A percentile compares a stretch with the other conserved stretches of the same genome.
Evolutionary conservation across 2,113 vertebrate genomes (phyloP).

Genomic region (Microtus oregoni): DNA sequence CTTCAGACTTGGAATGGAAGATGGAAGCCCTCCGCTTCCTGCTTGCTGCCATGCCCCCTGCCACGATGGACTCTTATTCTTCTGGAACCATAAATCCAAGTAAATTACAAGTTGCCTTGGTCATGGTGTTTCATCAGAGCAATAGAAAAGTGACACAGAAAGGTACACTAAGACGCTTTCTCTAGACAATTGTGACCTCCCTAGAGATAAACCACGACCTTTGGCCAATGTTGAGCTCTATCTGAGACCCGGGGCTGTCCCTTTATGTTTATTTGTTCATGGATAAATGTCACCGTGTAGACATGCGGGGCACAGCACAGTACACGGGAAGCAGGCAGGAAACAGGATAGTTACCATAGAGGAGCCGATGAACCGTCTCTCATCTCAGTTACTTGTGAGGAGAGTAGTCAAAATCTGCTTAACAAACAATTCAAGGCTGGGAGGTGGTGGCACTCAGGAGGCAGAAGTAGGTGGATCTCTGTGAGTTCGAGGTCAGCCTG

Average conservation of each 20-base stretch:
- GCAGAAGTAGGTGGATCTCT: too few species aligned
- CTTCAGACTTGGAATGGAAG: not conserved
- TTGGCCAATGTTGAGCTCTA: not conserved
- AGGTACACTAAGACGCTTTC: not conserved
- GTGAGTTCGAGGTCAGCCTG: too few species aligned
- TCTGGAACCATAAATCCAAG: not conserved
- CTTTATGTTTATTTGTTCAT: not conserved
- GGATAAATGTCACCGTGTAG: not conserved
- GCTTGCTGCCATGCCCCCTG: not conserved
- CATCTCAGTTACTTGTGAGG: not conserved
- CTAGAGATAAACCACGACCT: not conserved
- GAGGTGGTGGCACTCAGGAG: too few species aligned
- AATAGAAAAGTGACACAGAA: not conserved
- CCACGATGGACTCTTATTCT: not conserved
- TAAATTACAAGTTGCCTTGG: not conserved
- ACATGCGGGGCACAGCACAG: not conserved
- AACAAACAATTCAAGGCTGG: not conserved
- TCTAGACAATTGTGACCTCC: not conserved
- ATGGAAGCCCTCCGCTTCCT: not conserved
- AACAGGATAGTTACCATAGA: not conserved
- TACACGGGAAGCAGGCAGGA: not conserved
- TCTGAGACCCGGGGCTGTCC: not conserved
- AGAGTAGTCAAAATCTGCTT: not conserved
- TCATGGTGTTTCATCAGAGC: too few species aligned
- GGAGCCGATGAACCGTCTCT: not conserved